Base-by-base conservation (phyloP, 53 echinoderm and acorn worm genomes). In the Crossaster papposus region DNA sequence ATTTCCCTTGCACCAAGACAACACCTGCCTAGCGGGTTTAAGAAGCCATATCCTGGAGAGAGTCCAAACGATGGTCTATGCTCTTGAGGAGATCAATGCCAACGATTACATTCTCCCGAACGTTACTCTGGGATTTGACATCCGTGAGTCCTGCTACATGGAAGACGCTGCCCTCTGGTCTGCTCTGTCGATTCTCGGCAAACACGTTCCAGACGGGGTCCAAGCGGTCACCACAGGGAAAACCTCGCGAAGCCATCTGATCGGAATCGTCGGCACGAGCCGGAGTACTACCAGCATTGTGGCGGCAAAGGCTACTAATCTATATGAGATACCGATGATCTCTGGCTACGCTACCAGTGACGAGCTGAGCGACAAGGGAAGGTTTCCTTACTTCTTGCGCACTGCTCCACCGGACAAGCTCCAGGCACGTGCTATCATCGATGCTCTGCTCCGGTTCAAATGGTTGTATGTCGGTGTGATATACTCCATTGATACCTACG, bases 361-460 rank as follows among this genome's bases (percentile, higher is more conserved):
- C 64, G 91, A 90, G 73, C 77, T 90, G 13, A 90, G 91, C 65
- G 84, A 90, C 17, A 90, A 90, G 73, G 77, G 36, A 12, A 30
- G 91, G 72, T 90, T 90, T 62, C 91, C 91, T 11, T 90, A 77
- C 62, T 90, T 90, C 78, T 32, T 90, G 14, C 91, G 91, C 2
- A 90, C 91, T 37, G 91, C 63, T 31, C 84, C 91, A 2, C 91
- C 91, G 18, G 91, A 90, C 74, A 78, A 82, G n/a, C 70, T 84
- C 20, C 91, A 90, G 32, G 83, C 91, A 18, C 50, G 35, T 65
- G 91, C 91, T 29, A 90, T 90, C 58, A 30, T 90, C 24, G 83
- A 90, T 55, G 31, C 64, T 3, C 35, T 90, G 58, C 50, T 78
- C 36, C 65, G 51, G 11, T 82, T 90, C 38, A 26, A 82, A 3